phyloP scores from a whole-genome alignment of 92 coral and sea anemone species.

The Meandrina meandrites region DNA sequence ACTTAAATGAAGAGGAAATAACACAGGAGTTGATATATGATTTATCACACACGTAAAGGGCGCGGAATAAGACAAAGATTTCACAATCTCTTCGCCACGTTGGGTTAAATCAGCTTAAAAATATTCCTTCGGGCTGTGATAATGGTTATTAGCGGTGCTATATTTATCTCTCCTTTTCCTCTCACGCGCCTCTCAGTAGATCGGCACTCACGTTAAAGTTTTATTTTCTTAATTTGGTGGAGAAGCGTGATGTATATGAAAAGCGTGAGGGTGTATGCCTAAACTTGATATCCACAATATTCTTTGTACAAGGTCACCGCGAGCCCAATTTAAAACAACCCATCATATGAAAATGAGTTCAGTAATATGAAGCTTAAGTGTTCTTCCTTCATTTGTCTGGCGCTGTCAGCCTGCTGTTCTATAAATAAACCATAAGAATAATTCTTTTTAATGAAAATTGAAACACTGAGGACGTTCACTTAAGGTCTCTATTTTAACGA shows the following conservation, averaged over 20 bases:
- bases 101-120: background rate
- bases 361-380: too few relatives aligned
- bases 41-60: background rate
- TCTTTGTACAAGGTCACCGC: too few relatives aligned
- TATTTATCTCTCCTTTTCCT: background rate
- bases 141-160: background rate
- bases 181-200: background rate
- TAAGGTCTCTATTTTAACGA: too few relatives aligned
- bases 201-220: background rate
- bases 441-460: too few relatives aligned
- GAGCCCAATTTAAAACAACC: too few relatives aligned
- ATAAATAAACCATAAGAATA: too few relatives aligned
- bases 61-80: too few relatives aligned
- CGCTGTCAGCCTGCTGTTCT: too few relatives aligned
- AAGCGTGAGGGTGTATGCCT: background rate
- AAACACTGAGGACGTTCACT: too few relatives aligned
- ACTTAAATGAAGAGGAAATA: background rate
- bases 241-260: background rate
- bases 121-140: background rate
- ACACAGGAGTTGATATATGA: background rate
- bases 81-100: background rate
- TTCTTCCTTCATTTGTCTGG: too few relatives aligned
- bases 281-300: too few relatives aligned
- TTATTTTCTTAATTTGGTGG: background rate
- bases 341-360: too few relatives aligned